Conservation (phyloP, 2,888 invertebrate genomes). For the Crossocerus cetratus region DNA sequence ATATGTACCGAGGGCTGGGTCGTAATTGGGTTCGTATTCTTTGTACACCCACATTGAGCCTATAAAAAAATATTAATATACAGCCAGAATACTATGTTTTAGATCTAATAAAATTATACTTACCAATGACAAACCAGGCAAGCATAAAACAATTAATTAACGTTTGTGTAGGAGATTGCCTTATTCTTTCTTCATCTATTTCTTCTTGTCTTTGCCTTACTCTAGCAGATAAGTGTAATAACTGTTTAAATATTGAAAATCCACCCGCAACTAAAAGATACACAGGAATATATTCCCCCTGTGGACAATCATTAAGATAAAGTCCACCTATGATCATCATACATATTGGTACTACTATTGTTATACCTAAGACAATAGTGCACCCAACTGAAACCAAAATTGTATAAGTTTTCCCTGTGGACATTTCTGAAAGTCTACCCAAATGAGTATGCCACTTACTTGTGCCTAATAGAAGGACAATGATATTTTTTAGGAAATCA, state of each 20-base stretch:
- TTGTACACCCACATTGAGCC: conserved; percentile 85
- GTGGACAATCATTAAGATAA: conserved; percentile 83
- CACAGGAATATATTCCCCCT: conserved; percentile 83
- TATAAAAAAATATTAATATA: conserved; percentile 63
- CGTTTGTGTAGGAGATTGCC: conserved; percentile 79
- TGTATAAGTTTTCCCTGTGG: neutral
- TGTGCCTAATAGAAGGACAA: conserved; percentile 81
- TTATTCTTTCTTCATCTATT: conserved; percentile 78
- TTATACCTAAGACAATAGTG: conserved; percentile 81
- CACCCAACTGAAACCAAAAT: conserved; percentile 80
- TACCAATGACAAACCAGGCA: conserved; percentile 85
- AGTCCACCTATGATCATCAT: conserved; percentile 84
- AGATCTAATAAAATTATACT: conserved; percentile 44
- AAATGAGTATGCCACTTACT: conserved; percentile 76
- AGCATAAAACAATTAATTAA: conserved; percentile 82
- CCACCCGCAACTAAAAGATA: conserved; percentile 84
- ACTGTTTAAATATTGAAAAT: conserved; percentile 82
- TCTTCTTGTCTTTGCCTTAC: conserved; percentile 79
- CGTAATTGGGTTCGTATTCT: conserved; percentile 81
- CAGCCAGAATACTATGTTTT: neutral
- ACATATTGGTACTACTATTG: conserved; percentile 82
- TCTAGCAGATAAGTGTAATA: conserved; percentile 80
- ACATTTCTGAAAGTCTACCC: too few species aligned
- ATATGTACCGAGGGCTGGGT: conserved; percentile 78
- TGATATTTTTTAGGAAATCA: conserved; percentile 81